Evolutionary conservation across 2,797 vertebrate genomes (phyloP), one percentile per base, ranked within the genome.

Genomic region (Hemibagrus guttatus): DNA sequence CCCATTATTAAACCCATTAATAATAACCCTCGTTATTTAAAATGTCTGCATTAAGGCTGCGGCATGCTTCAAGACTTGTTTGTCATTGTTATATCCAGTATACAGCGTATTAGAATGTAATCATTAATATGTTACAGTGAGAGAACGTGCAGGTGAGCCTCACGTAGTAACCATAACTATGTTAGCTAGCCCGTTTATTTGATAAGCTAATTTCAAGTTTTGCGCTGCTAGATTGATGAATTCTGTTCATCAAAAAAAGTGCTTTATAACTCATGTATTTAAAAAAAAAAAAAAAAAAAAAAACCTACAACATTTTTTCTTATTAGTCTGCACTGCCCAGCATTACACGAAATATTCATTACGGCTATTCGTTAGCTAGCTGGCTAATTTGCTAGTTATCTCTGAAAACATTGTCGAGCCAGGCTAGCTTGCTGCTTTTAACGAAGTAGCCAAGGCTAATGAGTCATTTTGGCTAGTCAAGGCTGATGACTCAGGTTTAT

Each of bases 401-500:
- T 54, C 7, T 17, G 72, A 13, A 52, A 75, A 75, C 13, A 7
- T 28, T 75, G 26, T 4, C 14, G 16, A 16, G 71, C 5, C 46
- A 14, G 26, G 11, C 11, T 72, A 74, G 42, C 42, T 52, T 16
- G 26, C n/a, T 21, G 8, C n/a, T 14, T 74, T 74, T 54, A 28
- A 52, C 17, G 19, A 19, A n/a, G 2, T 39, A 23, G 11, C 12
- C 54, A 39, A 11, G 54, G 17, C 52, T 78, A 78, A 78, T 78
- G 49, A 76, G 74, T 76, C 49, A 76, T 49, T 28, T 76, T 28
- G 28, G 46, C 52, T 52, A 4, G 14, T 76, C 13, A 28, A 76
- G 74, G 74, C 26, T 9, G 74, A 76, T 76, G 74, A 76, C 14
- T 76, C 49, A 76, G 49, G 28, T n/a, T 76, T 76, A 76, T 76